Conservation (phyloP, 2,888 invertebrate genomes). For the Oligia strigilis region DNA sequence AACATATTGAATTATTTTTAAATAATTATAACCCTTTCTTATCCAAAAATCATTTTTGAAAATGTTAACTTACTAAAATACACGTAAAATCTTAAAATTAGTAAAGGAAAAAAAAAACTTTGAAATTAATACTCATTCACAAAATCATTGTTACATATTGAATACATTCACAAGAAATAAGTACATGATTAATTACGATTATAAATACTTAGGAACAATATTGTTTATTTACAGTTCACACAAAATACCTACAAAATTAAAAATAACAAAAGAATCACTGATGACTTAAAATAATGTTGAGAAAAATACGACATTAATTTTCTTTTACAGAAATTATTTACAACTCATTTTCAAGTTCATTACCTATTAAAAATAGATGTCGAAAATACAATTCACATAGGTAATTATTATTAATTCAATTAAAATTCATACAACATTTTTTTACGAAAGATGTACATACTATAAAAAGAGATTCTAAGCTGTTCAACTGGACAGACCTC, state of each 20-base stretch:
- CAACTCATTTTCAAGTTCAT: slow-evolving; percentile 49
- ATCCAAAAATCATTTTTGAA: slow-evolving; percentile 35
- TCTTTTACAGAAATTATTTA: slow-evolving; percentile 54
- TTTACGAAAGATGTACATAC: slow-evolving; percentile 45
- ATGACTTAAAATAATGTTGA: slow-evolving; percentile 27
- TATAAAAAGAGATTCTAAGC: slow-evolving; percentile 66
- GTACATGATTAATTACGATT: slow-evolving; percentile 64
- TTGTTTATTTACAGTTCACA: slow-evolving; percentile 62
- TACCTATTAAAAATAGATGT: slow-evolving; percentile 48
- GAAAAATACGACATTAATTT: slow-evolving; percentile 22
- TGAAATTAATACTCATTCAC: slow-evolving; percentile 48
- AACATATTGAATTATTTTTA: slow-evolving; percentile 32
- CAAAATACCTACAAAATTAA: slow-evolving; percentile 50
- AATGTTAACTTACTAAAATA: slow-evolving; percentile 30
- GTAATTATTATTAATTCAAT: slow-evolving; percentile 47
- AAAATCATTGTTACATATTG: slow-evolving; percentile 50
- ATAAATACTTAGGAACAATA: slow-evolving; percentile 65
- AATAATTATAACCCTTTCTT: slow-evolving; percentile 45
- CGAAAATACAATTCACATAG: slow-evolving; percentile 47
- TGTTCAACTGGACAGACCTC: slow-evolving; percentile 75
- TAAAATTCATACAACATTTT: slow-evolving; percentile 41
- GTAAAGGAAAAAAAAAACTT: background rate
- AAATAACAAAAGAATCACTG: slow-evolving; percentile 16
- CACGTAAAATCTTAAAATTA: slow-evolving; percentile 27
- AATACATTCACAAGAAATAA: slow-evolving; percentile 63